These are phyloP conservation scores for Himalopsyche japonica DNA, from an alignment of 2,888 invertebrate species.

Conservation along the genomic window DNA sequence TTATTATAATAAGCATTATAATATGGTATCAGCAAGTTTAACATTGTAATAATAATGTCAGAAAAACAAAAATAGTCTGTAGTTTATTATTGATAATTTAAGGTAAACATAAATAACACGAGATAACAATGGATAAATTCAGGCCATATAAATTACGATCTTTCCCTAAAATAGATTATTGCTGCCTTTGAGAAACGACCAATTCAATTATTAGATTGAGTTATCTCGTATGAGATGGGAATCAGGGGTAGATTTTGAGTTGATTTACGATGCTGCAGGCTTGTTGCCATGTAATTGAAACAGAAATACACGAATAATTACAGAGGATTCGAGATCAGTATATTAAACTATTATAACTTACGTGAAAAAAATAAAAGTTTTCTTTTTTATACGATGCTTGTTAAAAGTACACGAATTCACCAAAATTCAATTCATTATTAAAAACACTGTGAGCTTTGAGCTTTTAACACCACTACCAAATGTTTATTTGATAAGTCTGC, in stretches of 20 bases:
- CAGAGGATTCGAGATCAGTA: background rate
- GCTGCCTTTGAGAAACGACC: background rate
- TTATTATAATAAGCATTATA: too few species aligned
- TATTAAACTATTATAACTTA: too few species aligned
- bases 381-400: too few species aligned
- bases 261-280: background rate
- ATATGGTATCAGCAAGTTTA: too few species aligned
- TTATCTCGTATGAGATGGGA: background rate
- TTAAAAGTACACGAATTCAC: too few species aligned
- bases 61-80: background rate
- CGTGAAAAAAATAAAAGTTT: too few species aligned
- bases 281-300: background rate
- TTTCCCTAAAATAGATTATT: background rate
- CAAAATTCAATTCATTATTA: too few species aligned
- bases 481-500: too few species aligned
- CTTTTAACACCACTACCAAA: too few species aligned
- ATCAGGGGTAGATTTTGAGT: background rate
- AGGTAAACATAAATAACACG: background rate
- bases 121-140: background rate
- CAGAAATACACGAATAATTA: background rate
- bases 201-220: background rate
- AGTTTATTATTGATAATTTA: background rate
- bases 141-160: background rate
- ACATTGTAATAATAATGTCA: too few species aligned
- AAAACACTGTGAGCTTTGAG: too few species aligned